Evolutionary conservation across 2,888 invertebrate species (phyloP).

Genomic region (Machimus atricapillus): DNA sequence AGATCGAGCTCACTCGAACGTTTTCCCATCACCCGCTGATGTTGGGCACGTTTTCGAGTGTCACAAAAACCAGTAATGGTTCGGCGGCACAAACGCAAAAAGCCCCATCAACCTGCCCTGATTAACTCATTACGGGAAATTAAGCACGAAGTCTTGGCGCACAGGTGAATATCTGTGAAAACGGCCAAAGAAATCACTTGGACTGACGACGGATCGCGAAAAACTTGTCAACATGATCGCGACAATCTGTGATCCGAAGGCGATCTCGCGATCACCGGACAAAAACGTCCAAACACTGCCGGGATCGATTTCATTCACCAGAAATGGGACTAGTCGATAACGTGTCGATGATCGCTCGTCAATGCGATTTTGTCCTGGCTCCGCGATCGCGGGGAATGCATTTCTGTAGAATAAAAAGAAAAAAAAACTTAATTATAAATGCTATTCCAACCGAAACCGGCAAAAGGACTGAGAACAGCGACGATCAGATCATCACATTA

Average conservation of each 20-base stretch:
- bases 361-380: neutral
- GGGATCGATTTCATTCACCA: constrained; percentile 14
- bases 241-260: neutral
- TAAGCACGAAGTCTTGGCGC: constrained; percentile 8
- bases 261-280: neutral
- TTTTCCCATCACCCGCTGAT: neutral
- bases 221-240: constrained; percentile 38
- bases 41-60: neutral
- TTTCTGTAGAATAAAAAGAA: neutral
- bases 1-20: neutral
- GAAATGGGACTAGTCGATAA: neutral
- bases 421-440: constrained; percentile 27
- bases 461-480: neutral
- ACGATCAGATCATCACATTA: neutral
- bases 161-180: constrained; percentile 29
- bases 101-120: neutral
- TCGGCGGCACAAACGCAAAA: neutral
- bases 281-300: neutral
- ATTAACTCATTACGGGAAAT: constrained; percentile 36
- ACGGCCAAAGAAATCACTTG: constrained; percentile 17
- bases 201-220: neutral
- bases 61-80: neutral
- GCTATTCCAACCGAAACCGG: neutral
- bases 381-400: neutral
- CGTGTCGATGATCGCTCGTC: neutral